phyloP scores from a whole-genome alignment of 2,113 vertebrate species.

The Terrapene triunguis region DNA sequence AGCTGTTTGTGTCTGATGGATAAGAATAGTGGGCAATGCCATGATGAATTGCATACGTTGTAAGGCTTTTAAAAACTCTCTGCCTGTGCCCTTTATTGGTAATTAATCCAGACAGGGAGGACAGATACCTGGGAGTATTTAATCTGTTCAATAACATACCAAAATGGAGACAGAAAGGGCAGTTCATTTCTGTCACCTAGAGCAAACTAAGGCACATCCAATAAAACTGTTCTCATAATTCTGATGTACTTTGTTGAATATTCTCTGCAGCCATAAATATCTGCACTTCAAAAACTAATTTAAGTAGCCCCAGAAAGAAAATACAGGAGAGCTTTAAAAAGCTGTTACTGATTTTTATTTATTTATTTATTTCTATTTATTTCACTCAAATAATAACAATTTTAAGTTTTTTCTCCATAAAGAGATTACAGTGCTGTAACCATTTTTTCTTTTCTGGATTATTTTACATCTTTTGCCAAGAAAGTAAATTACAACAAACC shows the following conservation, averaged over 20 bases:
- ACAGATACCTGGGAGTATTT: neutral
- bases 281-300: neutral
- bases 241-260: neutral
- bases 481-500: neutral
- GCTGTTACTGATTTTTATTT: neutral
- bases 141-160: neutral
- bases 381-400: neutral
- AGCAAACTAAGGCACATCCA: neutral
- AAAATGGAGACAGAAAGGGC: neutral
- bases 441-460: neutral
- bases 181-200: neutral
- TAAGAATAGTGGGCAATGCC: neutral
- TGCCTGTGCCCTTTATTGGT: neutral
- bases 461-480: no score
- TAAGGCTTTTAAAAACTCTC: neutral
- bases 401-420: neutral
- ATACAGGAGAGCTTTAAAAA: neutral
- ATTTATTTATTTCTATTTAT: no score
- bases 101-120: neutral
- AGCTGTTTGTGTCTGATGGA: neutral
- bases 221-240: neutral
- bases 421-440: no score
- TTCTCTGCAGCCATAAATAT: neutral
- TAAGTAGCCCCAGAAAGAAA: neutral
- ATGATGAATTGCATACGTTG: neutral